Conservation (phyloP, 2,797 vertebrate species). For the Lutra lutra region DNA sequence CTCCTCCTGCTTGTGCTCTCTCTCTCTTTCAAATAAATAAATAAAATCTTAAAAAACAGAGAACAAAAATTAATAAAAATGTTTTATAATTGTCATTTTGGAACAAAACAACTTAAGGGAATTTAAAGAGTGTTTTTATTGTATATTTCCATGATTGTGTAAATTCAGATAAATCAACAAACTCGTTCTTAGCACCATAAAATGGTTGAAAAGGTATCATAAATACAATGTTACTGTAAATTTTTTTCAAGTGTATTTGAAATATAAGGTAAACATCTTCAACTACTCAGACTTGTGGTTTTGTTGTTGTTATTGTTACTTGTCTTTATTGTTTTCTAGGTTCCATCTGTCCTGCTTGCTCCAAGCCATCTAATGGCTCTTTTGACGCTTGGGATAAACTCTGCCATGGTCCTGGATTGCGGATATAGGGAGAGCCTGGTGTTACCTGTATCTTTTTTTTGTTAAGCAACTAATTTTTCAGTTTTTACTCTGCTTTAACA, state of each 20-base stretch:
- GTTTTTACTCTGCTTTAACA: slow-evolving; percentile 44
- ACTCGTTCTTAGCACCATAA: not conserved
- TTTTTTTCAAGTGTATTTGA: slow-evolving; percentile 41
- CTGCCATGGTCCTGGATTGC: slow-evolving; percentile 97
- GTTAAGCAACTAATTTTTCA: not conserved
- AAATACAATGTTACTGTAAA: not conserved
- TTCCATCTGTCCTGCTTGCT: slow-evolving; percentile 97
- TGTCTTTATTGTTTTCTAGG: slow-evolving; percentile 86
- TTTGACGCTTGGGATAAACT: slow-evolving; percentile 97
- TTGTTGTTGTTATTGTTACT: not conserved
- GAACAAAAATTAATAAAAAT: slow-evolving; percentile 27
- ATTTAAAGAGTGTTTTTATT: slow-evolving; percentile 37
- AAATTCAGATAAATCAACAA: slow-evolving; percentile 34
- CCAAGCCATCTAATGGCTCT: slow-evolving; percentile 98
- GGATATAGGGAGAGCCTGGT: slow-evolving; percentile 96
- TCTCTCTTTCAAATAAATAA: not conserved
- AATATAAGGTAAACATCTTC: not conserved
- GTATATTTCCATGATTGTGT: not conserved
- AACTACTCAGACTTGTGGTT: not conserved
- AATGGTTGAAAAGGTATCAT: not conserved
- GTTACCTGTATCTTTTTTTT: slow-evolving; percentile 94
- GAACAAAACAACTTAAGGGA: slow-evolving; percentile 30
- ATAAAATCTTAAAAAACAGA: not conserved
- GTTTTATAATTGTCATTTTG: slow-evolving; percentile 9
- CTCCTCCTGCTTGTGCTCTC: not conserved